A percentile compares a stretch with the other conserved stretches of the same genome.
Conservation (phyloP, 2,888 invertebrate genomes). For the Penaeus monodon region DNA sequence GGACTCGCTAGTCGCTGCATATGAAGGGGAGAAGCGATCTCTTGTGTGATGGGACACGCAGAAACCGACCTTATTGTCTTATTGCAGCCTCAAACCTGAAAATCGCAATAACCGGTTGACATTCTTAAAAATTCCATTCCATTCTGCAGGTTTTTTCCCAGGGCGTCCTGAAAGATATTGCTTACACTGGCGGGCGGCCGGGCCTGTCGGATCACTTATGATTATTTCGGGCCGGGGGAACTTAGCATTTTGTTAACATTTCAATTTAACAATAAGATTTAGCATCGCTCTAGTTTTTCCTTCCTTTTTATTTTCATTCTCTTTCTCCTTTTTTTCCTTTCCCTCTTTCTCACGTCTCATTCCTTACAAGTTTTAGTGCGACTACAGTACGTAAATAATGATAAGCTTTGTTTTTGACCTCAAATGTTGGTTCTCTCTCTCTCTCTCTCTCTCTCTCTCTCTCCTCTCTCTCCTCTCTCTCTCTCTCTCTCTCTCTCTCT, state of each 20-base stretch:
- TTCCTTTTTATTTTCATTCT: background rate
- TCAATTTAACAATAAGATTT: constrained; percentile 56
- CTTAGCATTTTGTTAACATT: constrained; percentile 52
- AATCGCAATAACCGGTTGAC: constrained; percentile 51
- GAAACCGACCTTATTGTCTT: constrained; percentile 36
- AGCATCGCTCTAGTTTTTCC: constrained; percentile 2
- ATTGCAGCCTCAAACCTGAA: constrained; percentile 42
- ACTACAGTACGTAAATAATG: no score
- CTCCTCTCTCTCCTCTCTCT: background rate
- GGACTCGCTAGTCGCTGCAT: background rate
- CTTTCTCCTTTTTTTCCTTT: background rate
- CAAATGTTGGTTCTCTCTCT: background rate
- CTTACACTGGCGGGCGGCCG: constrained; percentile 12
- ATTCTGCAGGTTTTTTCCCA: constrained; percentile 43
- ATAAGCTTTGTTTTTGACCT: no score
- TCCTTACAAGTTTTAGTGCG: no score
- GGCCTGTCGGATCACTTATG: constrained; percentile 51
- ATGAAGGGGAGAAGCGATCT: constrained; percentile 9
- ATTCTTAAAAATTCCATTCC: constrained; percentile 56
- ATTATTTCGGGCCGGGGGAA: constrained; percentile 45
- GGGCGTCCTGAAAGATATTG: constrained; percentile 40
- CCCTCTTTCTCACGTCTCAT: background rate
- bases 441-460: background rate
- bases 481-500: constrained; percentile 12
- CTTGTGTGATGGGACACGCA: background rate